Evolutionary conservation across 2,113 vertebrate species (phyloP).

Genomic region (Syngnathus floridae): DNA sequence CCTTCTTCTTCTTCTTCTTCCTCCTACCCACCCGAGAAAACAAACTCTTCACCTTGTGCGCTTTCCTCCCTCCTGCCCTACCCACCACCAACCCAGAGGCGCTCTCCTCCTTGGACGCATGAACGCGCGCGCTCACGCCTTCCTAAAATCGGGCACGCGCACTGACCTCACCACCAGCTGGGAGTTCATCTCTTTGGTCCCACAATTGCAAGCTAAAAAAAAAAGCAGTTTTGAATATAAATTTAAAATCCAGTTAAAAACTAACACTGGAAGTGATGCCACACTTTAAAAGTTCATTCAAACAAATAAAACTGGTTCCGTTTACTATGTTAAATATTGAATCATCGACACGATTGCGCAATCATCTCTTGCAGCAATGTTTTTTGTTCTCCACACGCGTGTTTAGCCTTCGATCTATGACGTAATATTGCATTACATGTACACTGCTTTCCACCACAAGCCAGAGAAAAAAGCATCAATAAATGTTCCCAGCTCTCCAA

Average conservation of each 20-base stretch:
- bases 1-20: slow-evolving; percentile 21
- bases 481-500: not conserved
- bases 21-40: not conserved
- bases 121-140: not conserved
- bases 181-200: not conserved
- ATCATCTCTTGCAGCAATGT: not conserved
- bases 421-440: not conserved
- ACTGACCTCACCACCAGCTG: slow-evolving; percentile 6
- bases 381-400: not conserved
- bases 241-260: not conserved
- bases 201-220: not conserved
- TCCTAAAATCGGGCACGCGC: slow-evolving; percentile 7
- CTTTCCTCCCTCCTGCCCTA: slow-evolving; percentile 13
- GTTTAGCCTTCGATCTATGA: not conserved
- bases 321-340: not conserved
- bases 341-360: not conserved
- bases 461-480: not conserved
- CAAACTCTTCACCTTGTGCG: slow-evolving; percentile 17
- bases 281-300: too few relatives aligned
- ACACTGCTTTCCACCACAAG: not conserved
- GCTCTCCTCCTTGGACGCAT: not conserved
- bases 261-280: not conserved
- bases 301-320: too few relatives aligned
- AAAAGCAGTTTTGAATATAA: not conserved
- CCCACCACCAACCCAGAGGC: slow-evolving; percentile 15